Evolutionary conservation across 2,888 invertebrate genomes (phyloP), one percentile per base, ranked within the genome.

Genomic region (Lepeophtheirus nordmannii): DNA sequence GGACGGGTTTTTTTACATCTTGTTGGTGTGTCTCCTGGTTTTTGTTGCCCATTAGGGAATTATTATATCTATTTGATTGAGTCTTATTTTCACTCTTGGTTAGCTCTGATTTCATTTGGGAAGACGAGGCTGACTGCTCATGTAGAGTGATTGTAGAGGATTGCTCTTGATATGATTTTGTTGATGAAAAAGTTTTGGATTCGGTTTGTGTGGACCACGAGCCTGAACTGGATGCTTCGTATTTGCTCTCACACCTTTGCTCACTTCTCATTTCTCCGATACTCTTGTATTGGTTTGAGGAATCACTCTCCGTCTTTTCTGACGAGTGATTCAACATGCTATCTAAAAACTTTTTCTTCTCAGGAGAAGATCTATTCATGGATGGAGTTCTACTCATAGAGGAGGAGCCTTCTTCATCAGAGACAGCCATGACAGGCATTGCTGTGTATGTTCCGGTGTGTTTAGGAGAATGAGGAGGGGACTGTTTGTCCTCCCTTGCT

Each of bases 291-390:
- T 17, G 2, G 53, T 2, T 14, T 14, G 14, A 3, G 17, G 53
- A 46, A 17, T 46, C n/a, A n/a, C 8, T 46, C 17, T 17, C 17
- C 53, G 5, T 17, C n/a, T 46, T 46, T 46, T 30, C 30, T 30
- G 30, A 30, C 2, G 30, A 5, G 30, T 46, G 2, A 46, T 46
- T 46, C 53, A 46, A 46, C 53, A 46, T 46, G 8, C 53, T 46
- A 46, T 46, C 17, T 46, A 46, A 8, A 46, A 46, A 46, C 53
- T 46, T 46, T 46, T 46, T 46, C 53, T 46, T 46, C 17, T 46
- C 53, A n/a, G 53, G 53, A 46, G 53, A 46, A 46, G 2, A 46
- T 17, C 53, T 2, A 46, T 46, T 46, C 17, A 17, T 14, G n/a
- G 53, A 46, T 14, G 53, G 53, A 46, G 53, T n/a, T 17, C 53